These are phyloP conservation scores for Mus musculus DNA, from an alignment of 2,113 vertebrate species.

Conservation along the genomic window DNA sequence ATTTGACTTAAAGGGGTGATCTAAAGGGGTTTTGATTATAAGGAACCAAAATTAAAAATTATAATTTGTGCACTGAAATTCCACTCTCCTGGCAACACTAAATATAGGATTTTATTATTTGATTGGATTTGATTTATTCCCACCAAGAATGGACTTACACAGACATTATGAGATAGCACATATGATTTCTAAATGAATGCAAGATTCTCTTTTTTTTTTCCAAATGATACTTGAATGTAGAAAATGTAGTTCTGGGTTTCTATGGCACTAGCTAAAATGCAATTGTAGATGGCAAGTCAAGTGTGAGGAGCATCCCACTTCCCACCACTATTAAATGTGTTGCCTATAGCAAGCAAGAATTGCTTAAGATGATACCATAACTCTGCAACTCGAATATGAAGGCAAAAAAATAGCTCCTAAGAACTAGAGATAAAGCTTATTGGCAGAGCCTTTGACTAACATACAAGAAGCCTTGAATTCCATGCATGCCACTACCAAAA, in stretches of 20 bases:
- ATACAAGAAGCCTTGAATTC: not conserved
- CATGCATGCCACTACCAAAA: not conserved
- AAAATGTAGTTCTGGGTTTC: conserved; percentile 43
- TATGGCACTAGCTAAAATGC: not conserved
- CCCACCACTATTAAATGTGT: not conserved
- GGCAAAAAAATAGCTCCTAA: conserved; percentile 7
- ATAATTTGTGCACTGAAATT: conserved; percentile 38
- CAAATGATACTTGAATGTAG: not conserved
- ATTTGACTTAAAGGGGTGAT: conserved; percentile 49
- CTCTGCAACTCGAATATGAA: conserved; percentile 13
- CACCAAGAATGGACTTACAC: not conserved
- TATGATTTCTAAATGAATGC: conserved; percentile 47
- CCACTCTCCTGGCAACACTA: not conserved
- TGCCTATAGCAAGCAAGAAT: not conserved
- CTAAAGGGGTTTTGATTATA: conserved; percentile 28
- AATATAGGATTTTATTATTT: conserved; percentile 55
- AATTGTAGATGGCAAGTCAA: conserved; percentile 33
- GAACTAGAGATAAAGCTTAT: not conserved
- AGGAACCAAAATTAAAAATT: conserved; percentile 55
- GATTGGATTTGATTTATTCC: conserved; percentile 31
- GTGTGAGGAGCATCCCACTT: not conserved
- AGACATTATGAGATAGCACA: conserved; percentile 35
- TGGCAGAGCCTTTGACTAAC: not conserved
- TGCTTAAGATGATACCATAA: not conserved
- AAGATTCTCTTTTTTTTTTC: not conserved